These are phyloP conservation scores for Merluccius polli DNA, from an alignment of 2,797 vertebrate species.

Conservation along the genomic window DNA sequence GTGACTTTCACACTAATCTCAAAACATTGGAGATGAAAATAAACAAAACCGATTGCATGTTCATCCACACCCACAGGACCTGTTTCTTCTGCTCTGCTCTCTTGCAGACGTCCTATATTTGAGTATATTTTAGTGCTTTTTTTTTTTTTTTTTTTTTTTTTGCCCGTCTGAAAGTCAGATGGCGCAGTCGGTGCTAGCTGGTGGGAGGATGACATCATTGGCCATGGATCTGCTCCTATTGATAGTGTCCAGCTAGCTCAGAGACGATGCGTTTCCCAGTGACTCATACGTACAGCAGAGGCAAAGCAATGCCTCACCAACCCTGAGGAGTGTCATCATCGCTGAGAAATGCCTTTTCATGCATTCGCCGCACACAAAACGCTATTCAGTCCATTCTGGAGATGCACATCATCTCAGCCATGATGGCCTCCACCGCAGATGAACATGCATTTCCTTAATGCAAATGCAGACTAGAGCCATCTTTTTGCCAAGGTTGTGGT, in stretches of 20 bases:
- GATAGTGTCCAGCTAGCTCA: neutral
- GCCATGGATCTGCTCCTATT: neutral
- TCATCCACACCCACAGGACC: constrained; percentile 16
- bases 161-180: neutral
- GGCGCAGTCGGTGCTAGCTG: neutral
- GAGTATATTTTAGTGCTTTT: constrained; percentile 4
- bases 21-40: constrained; percentile 31
- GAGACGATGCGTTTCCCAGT: neutral
- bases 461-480: too few species aligned
- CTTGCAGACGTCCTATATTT: neutral
- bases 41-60: constrained; percentile 33
- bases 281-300: neutral
- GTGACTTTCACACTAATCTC: neutral
- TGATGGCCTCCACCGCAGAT: neutral
- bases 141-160: neutral
- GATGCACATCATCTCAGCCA: neutral
- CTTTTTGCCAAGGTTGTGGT: neutral
- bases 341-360: neutral
- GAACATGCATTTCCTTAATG: neutral
- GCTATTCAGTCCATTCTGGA: neutral
- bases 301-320: neutral
- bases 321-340: neutral
- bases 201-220: neutral
- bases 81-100: neutral
- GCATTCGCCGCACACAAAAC: neutral